Evolutionary conservation across 2,888 invertebrate species (phyloP), one percentile per base, ranked within the genome.

Genomic region (Heliconius ismenius): DNA sequence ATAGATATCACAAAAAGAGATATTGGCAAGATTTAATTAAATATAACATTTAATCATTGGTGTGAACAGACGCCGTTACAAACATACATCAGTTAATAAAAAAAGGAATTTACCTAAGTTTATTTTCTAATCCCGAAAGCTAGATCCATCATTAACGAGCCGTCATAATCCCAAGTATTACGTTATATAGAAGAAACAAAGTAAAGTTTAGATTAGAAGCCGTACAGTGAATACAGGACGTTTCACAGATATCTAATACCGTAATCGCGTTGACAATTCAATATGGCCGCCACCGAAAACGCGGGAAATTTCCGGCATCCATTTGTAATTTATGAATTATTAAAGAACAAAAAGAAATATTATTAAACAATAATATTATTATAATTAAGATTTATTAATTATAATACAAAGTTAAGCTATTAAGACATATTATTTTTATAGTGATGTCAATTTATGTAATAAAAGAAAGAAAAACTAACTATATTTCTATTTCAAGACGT

Each of bases 211-310:
- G 77, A 76, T 81, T 81, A 78, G 89, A 90, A 90, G 83, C 88
- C 87, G 79, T 85, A 88, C 67, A 69, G 70, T 74, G 73, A 69
- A 74, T 74, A 76, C 77, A 77, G 68, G 69, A 79, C 73, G 78
- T 79, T 76, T 77, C 79, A 80, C 80, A 82, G 82, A 83, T 82
- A 83, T 83, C 81, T 89, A 88, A 90, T 89, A 88, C 84, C 81
- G 85, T 91, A 89, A 90, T 89, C 86, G 84, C 79, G 84, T 85
- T 86, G 86, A 81, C 85, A 85, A 88, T 88, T 85, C 88, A 90
- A 90, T 88, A 84, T 83, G 82, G 81, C 82, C 79, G 85, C 81
- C 83, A 74, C 81, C 87, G 84, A 86, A 88, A 88, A 85, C 78
- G 79, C 76, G 79, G 81, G 63, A 79, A 36, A n/a, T 32, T 58